phyloP scores from a whole-genome alignment of 1,140 invertebrate species.

The Dryas iulia region DNA sequence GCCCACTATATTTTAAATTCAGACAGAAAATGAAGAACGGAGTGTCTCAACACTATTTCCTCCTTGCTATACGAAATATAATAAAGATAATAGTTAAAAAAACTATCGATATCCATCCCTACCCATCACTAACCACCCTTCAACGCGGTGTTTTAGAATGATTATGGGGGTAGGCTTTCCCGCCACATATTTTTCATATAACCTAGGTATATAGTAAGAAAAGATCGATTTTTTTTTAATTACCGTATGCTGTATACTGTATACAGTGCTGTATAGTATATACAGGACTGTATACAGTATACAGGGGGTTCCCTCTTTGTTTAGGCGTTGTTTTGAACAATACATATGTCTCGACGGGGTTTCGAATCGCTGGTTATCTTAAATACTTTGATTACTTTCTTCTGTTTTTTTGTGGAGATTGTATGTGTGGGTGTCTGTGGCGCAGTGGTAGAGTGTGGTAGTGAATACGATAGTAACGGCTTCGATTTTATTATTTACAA shows the following conservation, averaged over 20 bases:
- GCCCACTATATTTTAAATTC: too few relatives aligned
- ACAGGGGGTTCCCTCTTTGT: background rate
- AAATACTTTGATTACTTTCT: background rate
- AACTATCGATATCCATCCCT: background rate
- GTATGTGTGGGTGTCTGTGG: background rate
- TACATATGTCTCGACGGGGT: background rate
- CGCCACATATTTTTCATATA: slow-evolving; percentile 22
- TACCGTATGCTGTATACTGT: background rate
- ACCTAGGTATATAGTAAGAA: slow-evolving; percentile 7
- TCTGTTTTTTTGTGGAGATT: background rate
- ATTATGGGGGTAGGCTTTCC: slow-evolving; percentile 15
- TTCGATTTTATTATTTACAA: too few relatives aligned
- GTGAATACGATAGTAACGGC: too few relatives aligned
- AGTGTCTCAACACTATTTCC: too few relatives aligned
- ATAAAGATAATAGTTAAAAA: background rate
- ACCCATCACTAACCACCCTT: slow-evolving; percentile 9
- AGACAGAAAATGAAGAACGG: too few relatives aligned
- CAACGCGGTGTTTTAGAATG: slow-evolving; percentile 6
- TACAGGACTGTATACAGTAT: background rate
- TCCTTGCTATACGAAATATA: too few relatives aligned
- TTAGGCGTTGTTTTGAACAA: background rate
- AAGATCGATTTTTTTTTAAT: slow-evolving; percentile 5
- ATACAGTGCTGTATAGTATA: background rate
- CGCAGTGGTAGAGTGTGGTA: too few relatives aligned
- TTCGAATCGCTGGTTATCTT: background rate